Percentiles rank a stretch among this genome's conserved stretches.
These are phyloP conservation scores for Chloroclysta siterata DNA, from an alignment of 2,888 invertebrate genomes.

Conservation along the genomic window DNA sequence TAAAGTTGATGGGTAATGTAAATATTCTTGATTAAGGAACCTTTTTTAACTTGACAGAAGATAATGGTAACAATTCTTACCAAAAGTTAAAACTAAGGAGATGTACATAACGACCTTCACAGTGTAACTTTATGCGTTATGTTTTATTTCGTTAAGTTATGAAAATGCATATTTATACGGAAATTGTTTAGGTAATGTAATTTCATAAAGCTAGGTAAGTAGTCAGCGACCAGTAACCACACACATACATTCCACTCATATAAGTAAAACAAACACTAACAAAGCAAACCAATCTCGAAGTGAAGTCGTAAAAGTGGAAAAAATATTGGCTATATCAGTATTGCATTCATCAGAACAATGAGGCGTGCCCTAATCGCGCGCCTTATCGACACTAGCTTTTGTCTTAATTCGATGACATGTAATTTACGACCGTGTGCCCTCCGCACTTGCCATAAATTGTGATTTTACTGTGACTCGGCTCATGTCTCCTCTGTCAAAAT, in stretches of 20 bases:
- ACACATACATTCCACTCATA: constrained; percentile 30
- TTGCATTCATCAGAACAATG: constrained; percentile 72
- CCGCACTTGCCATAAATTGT: constrained; percentile 77
- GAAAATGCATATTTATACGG: too few species aligned
- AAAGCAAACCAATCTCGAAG: constrained; percentile 60
- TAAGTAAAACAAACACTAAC: constrained; percentile 39
- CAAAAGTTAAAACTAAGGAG: too few species aligned
- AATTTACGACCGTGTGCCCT: constrained; percentile 70
- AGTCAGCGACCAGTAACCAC: constrained; percentile 18
- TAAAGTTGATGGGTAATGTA: neutral
- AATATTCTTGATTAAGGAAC: neutral
- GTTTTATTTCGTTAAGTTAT: too few species aligned
- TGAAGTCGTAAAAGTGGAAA: constrained; percentile 71
- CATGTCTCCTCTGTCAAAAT: constrained; percentile 75
- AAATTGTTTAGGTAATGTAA: neutral
- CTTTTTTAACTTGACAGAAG: neutral
- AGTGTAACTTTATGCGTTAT: too few species aligned
- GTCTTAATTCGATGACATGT: constrained; percentile 80
- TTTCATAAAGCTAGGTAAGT: neutral
- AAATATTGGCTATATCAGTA: constrained; percentile 72
- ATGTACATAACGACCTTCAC: too few species aligned
- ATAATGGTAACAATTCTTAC: too few species aligned
- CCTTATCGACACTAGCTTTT: constrained; percentile 77
- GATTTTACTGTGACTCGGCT: constrained; percentile 67
- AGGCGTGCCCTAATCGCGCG: constrained; percentile 71